A percentile compares a stretch with the other conserved stretches of the same genome.
Evolutionary conservation across 1,140 invertebrate species (phyloP).

Genomic region (Drosophila obscura): DNA sequence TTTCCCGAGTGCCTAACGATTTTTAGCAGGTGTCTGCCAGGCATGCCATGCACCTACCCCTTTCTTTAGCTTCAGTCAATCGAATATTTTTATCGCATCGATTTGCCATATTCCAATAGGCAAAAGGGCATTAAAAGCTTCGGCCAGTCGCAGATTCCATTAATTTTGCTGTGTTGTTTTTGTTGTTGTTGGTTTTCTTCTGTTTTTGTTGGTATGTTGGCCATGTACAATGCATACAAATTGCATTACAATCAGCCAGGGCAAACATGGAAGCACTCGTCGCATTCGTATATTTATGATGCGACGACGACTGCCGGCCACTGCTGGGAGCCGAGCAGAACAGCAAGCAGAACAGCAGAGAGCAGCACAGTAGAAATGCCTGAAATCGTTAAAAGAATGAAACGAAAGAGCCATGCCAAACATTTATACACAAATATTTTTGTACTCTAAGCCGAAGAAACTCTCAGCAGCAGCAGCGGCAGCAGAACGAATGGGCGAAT

Average conservation of each 20-base stretch:
- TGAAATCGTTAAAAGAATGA: slow-evolving; percentile 53
- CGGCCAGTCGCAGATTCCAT: neutral
- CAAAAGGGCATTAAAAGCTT: neutral
- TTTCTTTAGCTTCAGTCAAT: no score
- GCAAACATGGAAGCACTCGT: slow-evolving; percentile 64
- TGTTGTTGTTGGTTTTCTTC: neutral
- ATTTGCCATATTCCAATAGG: no score
- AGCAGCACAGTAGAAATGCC: slow-evolving; percentile 28
- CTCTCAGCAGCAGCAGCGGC: slow-evolving; percentile 1
- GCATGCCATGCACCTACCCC: no score
- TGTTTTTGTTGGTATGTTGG: slow-evolving; percentile 37
- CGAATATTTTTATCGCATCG: no score
- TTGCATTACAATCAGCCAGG: slow-evolving; percentile 78
- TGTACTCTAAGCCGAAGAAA: slow-evolving; percentile 41
- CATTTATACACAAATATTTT: slow-evolving; percentile 71
- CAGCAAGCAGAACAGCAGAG: no score
- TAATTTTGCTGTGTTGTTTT: neutral
- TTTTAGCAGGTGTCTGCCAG: no score
- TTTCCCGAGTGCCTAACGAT: no score
- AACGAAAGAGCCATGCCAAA: slow-evolving; percentile 54
- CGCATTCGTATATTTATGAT: slow-evolving; percentile 45
- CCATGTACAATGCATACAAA: slow-evolving; percentile 80
- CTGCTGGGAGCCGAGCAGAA: neutral
- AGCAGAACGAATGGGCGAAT: slow-evolving; percentile 6
- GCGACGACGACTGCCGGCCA: slow-evolving; percentile 7